Base-by-base conservation (phyloP, 92 coral and sea anemone species). In the Zoanthus gigantus region DNA sequence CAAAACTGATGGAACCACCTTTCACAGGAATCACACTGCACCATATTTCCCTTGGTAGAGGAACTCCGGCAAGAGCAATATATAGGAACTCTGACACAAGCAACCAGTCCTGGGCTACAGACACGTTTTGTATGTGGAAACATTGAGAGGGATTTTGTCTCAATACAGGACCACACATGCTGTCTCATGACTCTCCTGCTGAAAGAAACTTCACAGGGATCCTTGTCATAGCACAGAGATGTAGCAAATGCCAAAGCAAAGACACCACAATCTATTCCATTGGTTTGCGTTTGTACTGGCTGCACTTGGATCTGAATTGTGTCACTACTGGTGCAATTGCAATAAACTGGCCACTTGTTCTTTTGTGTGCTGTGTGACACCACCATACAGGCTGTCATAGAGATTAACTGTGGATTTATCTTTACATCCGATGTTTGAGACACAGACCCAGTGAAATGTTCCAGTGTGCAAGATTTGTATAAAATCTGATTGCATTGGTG, bases 201-300 rank as follows among this genome's bases (percentile, higher is more conserved):
- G 72, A 67, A 67, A 67, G 42, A 67, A 67, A 28, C 72, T 67
- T 67, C 72, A 67, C 72, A 67, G 72, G 72, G 72, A 67, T 67
- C 72, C 72, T 67, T 18, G 44, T 37, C 72, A 67, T 67, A 67
- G 72, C 72, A 67, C 42, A 67, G 72, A 67, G 37, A 67, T 67
- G 72, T 18, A 28, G 37, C 72, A 67, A 67, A 67, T 67, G 72
- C 72, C 72, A 67, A 67, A 18, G 95, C 88, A 83, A 93, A 93
- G 56, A 91, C 90, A 34, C 94, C 93, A 74, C 95, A 90, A 88
- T 90, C 93, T 83, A 91, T 83, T 17, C 81, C 84, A 74, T 92
- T 90, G 17, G 66, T 72, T 74, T 92, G 93, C 66, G 87, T 90
- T 79, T 87, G 93, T 12, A 84, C 92, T 71, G 93, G 93, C 30